phyloP scores from a whole-genome alignment of 2,113 vertebrate genomes.

The Ellobius talpinus region DNA sequence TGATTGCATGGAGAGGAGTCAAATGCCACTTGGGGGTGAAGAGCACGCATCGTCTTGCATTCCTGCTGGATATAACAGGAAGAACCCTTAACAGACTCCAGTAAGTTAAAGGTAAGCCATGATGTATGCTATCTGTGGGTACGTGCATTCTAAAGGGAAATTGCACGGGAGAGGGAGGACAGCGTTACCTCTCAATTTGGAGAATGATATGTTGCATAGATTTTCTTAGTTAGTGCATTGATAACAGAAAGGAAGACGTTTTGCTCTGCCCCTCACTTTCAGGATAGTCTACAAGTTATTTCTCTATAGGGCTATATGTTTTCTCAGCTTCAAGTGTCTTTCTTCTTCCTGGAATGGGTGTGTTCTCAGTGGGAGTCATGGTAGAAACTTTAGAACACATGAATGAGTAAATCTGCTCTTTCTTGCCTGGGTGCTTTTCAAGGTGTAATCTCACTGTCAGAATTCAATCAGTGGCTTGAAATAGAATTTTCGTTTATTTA shows the following conservation, averaged over 20 bases:
- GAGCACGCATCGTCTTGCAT: constrained; percentile 70
- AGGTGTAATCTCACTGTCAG: constrained; percentile 15
- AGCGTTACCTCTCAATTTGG: background rate
- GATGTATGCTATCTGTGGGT: background rate
- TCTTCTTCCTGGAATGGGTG: background rate
- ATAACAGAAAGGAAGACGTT: background rate
- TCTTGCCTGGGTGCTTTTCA: background rate
- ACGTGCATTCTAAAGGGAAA: background rate
- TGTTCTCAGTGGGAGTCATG: background rate
- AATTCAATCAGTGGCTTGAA: constrained; percentile 31
- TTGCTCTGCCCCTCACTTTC: background rate
- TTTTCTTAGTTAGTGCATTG: background rate
- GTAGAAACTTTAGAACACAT: constrained; percentile 19
- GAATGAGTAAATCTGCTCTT: background rate
- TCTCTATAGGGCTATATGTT: background rate
- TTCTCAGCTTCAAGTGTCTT: background rate
- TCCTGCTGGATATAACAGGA: constrained; percentile 76
- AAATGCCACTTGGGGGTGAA: constrained; percentile 79
- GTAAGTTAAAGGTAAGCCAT: constrained; percentile 79
- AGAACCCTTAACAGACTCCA: constrained; percentile 61
- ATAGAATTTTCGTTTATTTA: background rate
- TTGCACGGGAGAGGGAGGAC: background rate
- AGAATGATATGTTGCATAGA: background rate
- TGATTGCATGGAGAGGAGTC: constrained; percentile 77
- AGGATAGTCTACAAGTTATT: background rate